Base-by-base conservation (phyloP, 2,113 vertebrate species). In the Dasyornis broadbenti region DNA sequence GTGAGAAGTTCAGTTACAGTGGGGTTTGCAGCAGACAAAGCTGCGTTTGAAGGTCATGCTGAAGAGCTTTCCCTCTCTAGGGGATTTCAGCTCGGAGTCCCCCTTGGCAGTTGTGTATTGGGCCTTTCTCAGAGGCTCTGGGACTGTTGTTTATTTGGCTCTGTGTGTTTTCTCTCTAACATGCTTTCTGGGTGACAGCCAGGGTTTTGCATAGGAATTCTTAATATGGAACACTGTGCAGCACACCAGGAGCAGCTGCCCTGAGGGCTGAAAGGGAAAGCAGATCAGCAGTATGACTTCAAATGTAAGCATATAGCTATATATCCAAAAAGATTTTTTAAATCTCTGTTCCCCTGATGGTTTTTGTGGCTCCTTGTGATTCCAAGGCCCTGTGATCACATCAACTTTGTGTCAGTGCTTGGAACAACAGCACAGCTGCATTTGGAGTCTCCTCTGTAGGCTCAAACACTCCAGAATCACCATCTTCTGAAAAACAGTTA, bases 141-240 rank as follows among this genome's bases (percentile, higher is more conserved):
- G 45, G 30, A 12, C 31, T 76, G 47, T 24, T 91, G 78, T 81
- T 91, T 75, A 19, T 68, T 87, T 80, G 86, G 66, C 77, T 92
- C 37, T 73, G 44, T 76, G 78, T 84, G 49, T 92, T 82, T 73
- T 70, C 73, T 94, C 80, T 87, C 73, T 73, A 87, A 86, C 52
- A 47, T 31, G n/a, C 40, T 7, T 92, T 28, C 78, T 86, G 81
- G 91, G 78, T 56, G 68, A 49, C 78, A 93, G 93, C 77, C 90
- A 90, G 80, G 40, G 20, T 50, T 95, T 65, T 90, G 50, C 86
- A 95, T 26, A 86, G 90, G 57, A 89, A 89, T 92, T 89, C 70
- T 86, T 85, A 92, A 63, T 86, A 86, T 60, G 86, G 86, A 92
- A 72, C 54, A 33, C 35, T 86, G 89, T 81, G 60, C 80, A 83